Percentiles rank a stretch among this genome's conserved stretches.
These are phyloP conservation scores for Champsocephalus gunnari DNA, from an alignment of 2,797 vertebrate species.

Conservation along the genomic window DNA sequence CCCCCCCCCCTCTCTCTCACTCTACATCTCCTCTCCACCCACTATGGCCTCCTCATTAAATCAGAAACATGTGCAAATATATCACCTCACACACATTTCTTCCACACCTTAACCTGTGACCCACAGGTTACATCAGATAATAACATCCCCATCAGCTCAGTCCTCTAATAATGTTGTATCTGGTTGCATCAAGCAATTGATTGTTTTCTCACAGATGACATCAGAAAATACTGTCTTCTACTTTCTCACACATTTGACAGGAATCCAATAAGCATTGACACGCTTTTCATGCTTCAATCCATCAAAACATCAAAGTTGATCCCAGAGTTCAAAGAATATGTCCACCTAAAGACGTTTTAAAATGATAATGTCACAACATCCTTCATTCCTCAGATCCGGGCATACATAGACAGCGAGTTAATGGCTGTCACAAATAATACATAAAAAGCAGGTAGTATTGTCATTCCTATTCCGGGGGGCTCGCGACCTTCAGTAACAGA, in stretches of 20 bases:
- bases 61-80: constrained; percentile 3
- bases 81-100: constrained; percentile 9
- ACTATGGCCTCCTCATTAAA: too few species aligned
- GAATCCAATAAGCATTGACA: constrained; percentile 40
- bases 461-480: constrained; percentile 24
- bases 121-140: constrained; percentile 33
- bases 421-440: constrained; percentile 48
- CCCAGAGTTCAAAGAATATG: constrained; percentile 28
- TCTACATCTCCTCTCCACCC: too few species aligned
- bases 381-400: constrained; percentile 30
- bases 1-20: too few species aligned
- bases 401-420: constrained; percentile 62
- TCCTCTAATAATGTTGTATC: constrained; percentile 29
- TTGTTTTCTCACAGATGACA: constrained; percentile 25
- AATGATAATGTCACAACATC: constrained; percentile 20
- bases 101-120: neutral
- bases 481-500: constrained; percentile 51
- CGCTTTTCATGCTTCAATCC: constrained; percentile 25
- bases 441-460: constrained; percentile 43
- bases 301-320: constrained; percentile 36
- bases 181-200: constrained; percentile 30
- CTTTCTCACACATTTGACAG: constrained; percentile 41
- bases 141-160: neutral
- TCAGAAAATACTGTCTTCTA: constrained; percentile 6
- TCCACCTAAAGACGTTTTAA: neutral